phyloP scores from a whole-genome alignment of 2,797 vertebrate species.

The Falco peregrinus region DNA sequence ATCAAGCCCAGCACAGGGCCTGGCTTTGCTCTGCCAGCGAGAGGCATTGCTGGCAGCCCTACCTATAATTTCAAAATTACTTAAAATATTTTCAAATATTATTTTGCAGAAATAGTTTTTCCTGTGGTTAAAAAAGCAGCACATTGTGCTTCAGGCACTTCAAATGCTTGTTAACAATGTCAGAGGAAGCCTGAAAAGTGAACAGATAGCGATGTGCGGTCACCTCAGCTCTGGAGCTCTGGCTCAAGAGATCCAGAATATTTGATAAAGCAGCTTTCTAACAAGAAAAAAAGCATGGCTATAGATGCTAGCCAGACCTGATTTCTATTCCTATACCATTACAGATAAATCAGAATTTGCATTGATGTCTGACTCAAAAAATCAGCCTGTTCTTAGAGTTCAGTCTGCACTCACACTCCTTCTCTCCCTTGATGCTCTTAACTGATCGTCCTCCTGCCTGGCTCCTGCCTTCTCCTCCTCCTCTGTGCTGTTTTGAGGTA shows the following conservation, averaged over 20 bases:
- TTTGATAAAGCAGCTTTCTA: background rate
- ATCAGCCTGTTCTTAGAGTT: background rate
- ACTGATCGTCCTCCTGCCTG: background rate
- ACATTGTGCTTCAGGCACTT: background rate
- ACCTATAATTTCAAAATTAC: background rate
- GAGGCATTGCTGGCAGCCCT: background rate
- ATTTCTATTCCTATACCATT: background rate
- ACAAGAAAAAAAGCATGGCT: background rate
- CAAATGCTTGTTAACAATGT: conserved; percentile 31
- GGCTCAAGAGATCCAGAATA: background rate
- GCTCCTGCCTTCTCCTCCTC: background rate
- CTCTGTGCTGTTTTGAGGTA: background rate
- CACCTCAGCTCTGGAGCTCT: conserved; percentile 28
- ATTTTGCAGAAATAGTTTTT: background rate
- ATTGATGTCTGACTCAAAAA: background rate
- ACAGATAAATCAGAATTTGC: background rate
- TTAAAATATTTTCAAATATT: background rate
- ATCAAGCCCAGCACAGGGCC: background rate
- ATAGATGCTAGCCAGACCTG: background rate
- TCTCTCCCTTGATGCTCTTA: background rate
- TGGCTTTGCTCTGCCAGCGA: background rate
- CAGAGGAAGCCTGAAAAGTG: conserved; percentile 51
- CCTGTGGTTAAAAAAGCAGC: background rate
- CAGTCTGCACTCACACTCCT: background rate
- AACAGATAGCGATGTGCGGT: background rate